A percentile compares a stretch with the other conserved stretches of the same genome.
Evolutionary conservation across 2,797 vertebrate genomes (phyloP).

Genomic region (Oreonectes daqikongensis): DNA sequence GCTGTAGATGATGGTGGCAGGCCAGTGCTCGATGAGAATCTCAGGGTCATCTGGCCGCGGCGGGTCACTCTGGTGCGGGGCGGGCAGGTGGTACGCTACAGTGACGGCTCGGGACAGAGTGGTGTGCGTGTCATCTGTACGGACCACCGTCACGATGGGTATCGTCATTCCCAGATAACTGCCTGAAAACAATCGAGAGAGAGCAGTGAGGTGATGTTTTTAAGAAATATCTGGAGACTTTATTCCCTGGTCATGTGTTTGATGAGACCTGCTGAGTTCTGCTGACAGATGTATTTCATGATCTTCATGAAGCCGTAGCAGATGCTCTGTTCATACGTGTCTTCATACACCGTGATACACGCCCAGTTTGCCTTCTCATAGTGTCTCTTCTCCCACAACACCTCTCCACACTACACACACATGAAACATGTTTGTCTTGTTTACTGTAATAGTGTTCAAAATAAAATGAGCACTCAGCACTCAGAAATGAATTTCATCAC

Average conservation of each 20-base stretch:
- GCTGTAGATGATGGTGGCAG: conserved; percentile 78
- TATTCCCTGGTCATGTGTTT: background rate
- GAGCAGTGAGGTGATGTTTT: background rate
- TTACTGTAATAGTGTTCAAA: too few relatives aligned
- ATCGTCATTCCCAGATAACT: conserved; percentile 86
- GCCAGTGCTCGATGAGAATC: conserved; percentile 85
- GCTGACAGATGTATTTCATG: conserved; percentile 91
- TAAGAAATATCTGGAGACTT: background rate
- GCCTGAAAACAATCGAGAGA: conserved; percentile 69
- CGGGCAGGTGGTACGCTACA: conserved; percentile 84
- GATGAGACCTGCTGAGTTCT: conserved; percentile 84
- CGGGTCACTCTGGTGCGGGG: conserved; percentile 78
- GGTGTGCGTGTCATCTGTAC: conserved; percentile 72
- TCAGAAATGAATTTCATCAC: too few relatives aligned
- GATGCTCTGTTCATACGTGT: conserved; percentile 90
- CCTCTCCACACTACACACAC: conserved; percentile 77
- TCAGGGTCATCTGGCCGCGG: conserved; percentile 79
- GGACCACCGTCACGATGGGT: conserved; percentile 85
- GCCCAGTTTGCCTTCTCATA: conserved; percentile 90
- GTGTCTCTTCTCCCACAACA: conserved; percentile 84
- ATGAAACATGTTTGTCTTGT: background rate
- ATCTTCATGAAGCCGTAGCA: conserved; percentile 92
- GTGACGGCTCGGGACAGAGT: conserved; percentile 75
- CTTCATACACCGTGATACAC: conserved; percentile 81
- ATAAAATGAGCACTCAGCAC: too few relatives aligned